Percentiles rank a stretch among this genome's conserved stretches.
Evolutionary conservation across 2,888 invertebrate species (phyloP).

Genomic region (Cryptus viduatorius): DNA sequence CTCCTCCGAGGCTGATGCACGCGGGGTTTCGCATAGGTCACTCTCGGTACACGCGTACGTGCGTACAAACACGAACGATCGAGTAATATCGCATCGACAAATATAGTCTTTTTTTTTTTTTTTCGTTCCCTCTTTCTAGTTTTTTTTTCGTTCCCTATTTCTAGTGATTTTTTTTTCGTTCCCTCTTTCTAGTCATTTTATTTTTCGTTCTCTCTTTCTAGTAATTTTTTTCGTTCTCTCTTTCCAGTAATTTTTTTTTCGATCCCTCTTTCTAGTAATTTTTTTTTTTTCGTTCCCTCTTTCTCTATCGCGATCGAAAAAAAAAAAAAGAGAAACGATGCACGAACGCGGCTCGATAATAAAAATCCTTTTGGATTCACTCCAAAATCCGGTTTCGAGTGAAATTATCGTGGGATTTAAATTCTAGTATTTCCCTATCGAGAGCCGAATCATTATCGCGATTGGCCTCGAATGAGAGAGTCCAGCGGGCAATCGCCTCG

Average conservation of each 20-base stretch:
- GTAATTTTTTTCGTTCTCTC: too few species aligned
- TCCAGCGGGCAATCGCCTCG: neutral
- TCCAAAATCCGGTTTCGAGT: slow-evolving; percentile 30
- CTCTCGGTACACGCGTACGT: slow-evolving; percentile 40
- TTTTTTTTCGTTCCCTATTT: neutral
- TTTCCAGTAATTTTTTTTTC: neutral
- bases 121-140: neutral
- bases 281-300: too few species aligned
- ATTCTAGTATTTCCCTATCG: slow-evolving; percentile 40
- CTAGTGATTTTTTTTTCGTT: too few species aligned
- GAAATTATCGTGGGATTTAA: slow-evolving; percentile 47
- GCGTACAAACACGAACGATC: slow-evolving; percentile 38
- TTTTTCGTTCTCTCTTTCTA: too few species aligned
- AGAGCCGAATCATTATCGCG: slow-evolving; percentile 43
- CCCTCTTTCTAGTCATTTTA: slow-evolving; percentile 3
- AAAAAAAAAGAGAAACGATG: neutral
- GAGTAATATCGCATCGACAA: slow-evolving; percentile 45
- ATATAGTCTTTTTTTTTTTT: neutral
- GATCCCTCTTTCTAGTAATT: too few species aligned
- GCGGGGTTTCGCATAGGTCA: slow-evolving; percentile 28
- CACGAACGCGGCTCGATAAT: slow-evolving; percentile 36
- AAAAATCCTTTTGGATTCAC: slow-evolving; percentile 48
- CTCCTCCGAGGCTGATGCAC: slow-evolving; percentile 47
- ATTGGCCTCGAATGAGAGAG: neutral
- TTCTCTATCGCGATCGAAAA: slow-evolving; percentile 7